These are phyloP conservation scores for Globia sparganii DNA, from an alignment of 2,888 invertebrate species.

Conservation along the genomic window DNA sequence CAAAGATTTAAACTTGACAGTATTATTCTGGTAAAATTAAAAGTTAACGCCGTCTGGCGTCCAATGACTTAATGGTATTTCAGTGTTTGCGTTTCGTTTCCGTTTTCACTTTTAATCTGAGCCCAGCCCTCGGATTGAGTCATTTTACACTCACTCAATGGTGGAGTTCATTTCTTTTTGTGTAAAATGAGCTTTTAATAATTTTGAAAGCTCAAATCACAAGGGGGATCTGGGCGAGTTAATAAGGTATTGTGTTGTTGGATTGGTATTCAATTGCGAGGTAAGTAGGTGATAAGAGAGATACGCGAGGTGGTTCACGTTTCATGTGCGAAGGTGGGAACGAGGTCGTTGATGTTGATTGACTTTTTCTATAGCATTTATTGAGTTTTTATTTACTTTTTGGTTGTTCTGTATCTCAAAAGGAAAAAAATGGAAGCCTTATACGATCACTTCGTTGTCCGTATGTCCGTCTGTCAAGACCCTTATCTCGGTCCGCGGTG, in stretches of 20 bases:
- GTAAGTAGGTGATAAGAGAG: constrained; percentile 6
- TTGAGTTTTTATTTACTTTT: too few species aligned
- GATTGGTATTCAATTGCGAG: constrained; percentile 31
- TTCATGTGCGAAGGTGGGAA: not conserved
- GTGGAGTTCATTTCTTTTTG: constrained; percentile 67
- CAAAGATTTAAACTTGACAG: constrained; percentile 69
- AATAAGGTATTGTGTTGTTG: constrained; percentile 52
- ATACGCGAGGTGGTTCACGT: not conserved
- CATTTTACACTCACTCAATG: constrained; percentile 68
- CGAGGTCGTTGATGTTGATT: not conserved
- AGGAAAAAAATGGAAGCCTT: too few species aligned
- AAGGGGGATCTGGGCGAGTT: constrained; percentile 43
- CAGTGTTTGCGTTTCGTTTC: constrained; percentile 85
- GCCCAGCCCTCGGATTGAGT: constrained; percentile 69
- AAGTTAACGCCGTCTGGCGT: constrained; percentile 76
- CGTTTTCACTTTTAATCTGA: constrained; percentile 81
- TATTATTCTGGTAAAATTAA: constrained; percentile 80
- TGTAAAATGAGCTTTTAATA: constrained; percentile 67
- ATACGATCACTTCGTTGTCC: too few species aligned
- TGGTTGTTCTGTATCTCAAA: too few species aligned
- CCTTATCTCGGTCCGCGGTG: too few species aligned
- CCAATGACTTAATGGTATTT: constrained; percentile 86
- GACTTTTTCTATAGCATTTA: not conserved
- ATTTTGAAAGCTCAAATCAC: constrained; percentile 64
- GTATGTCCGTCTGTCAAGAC: too few species aligned